phyloP scores from a whole-genome alignment of 92 coral and sea anemone species.

The Desmophyllum pertusum region DNA sequence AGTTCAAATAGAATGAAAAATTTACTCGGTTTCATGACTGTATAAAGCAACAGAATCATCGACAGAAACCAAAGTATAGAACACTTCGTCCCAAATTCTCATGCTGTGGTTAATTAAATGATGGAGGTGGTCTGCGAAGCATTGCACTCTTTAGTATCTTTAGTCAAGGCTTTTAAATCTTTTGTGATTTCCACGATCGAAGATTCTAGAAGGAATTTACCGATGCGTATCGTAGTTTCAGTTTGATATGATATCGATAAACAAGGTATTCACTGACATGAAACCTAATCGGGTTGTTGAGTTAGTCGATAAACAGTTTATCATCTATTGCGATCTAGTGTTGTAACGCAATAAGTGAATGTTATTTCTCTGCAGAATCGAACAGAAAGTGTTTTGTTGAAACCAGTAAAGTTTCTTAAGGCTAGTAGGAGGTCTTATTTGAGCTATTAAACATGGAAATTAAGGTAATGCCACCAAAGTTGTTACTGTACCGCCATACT shows the following conservation, averaged over 20 bases:
- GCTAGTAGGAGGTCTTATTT: conserved; percentile 28
- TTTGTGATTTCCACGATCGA: conserved; percentile 28
- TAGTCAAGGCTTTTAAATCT: conserved; percentile 20
- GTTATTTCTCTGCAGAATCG: conserved; percentile 1
- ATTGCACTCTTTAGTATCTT: not conserved
- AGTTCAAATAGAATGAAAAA: not conserved
- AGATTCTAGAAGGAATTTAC: conserved; percentile 48
- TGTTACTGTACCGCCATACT: conserved; percentile 33
- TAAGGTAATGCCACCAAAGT: not conserved
- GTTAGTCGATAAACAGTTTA: conserved; percentile 4
- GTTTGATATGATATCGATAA: conserved; percentile 11
- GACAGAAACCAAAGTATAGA: not conserved
- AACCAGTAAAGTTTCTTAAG: not conserved
- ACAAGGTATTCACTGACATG: conserved; percentile 14
- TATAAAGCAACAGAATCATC: not conserved
- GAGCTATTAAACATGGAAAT: conserved; percentile 31
- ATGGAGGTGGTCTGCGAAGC: not conserved
- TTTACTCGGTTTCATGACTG: not conserved
- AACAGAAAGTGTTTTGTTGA: conserved; percentile 20
- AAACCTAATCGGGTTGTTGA: not conserved
- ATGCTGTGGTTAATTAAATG: conserved; percentile 19
- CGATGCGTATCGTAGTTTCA: conserved; percentile 24
- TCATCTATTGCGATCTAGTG: not conserved
- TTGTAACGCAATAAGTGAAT: conserved; percentile 3
- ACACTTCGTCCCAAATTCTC: conserved; percentile 5